Base-by-base conservation (phyloP, 2,888 invertebrate genomes). In the Antitype chi region DNA sequence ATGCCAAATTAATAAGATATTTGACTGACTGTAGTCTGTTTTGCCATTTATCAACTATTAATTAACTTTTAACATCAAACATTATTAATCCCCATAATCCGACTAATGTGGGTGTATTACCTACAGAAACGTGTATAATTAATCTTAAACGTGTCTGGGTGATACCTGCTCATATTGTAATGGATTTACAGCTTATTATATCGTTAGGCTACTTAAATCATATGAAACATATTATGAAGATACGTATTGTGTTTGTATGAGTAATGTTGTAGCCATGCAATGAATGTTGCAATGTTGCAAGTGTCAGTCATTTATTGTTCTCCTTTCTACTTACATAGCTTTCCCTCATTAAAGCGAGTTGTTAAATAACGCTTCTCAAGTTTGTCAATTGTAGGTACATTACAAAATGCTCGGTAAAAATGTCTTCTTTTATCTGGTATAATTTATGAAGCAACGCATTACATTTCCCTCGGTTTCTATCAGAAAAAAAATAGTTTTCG, bases 401-500 rank as follows among this genome's bases (percentile, higher is more conserved):
- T 43, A 78, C 60, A 77, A 85, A 88, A 79, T 66, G 76, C 64
- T 64, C 73, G 32, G 55, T 76, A 81, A 81, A 83, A 86, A 76
- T 83, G 13, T 74, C 59, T 78, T 75, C 64, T 78, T 72, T 81
- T 73, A 72, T 77, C 78, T 73, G 53, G 69, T 73, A 82, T 77
- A 73, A 87, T 86, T 86, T 85, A 78, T 70, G 76, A 80, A 80
- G 83, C 78, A 76, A 80, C 80, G 80, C 87, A 80, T 77, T 85
- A 87, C 76, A 76, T 87, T 87, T 90, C 81, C 74, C 82, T 73
- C 78, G 79, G 83, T 80, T 91, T 91, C 88, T 91, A 91, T 91
- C 91, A 91, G 89, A 85, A 88, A 90, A 77, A 91, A 92, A 90
- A 90, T 91, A 85, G 88, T 90, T 92, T 93, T 92, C 88, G 87